Evolutionary conservation across 2,113 vertebrate genomes (phyloP).

Genomic region (Podarcis cretensis): DNA sequence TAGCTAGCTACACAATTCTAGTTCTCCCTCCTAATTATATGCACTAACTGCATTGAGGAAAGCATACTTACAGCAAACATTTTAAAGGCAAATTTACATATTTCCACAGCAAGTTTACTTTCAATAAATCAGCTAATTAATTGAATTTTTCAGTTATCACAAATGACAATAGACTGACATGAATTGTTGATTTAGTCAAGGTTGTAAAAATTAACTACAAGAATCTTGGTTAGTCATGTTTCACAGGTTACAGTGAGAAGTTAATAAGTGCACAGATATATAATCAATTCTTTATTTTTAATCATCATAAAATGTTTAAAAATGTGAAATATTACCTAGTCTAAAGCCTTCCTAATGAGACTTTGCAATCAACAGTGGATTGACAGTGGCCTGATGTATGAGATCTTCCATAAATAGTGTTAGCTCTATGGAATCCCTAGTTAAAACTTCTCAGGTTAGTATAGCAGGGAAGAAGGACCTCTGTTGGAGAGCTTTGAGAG

Average conservation of each 20-base stretch:
- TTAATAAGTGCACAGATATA: slow-evolving; percentile 9
- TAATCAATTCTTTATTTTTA: slow-evolving; percentile 30
- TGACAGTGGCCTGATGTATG: background rate
- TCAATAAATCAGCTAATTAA: slow-evolving; percentile 14
- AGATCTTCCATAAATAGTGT: background rate
- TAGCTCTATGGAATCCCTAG: too few species aligned
- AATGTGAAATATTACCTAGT: slow-evolving; percentile 31
- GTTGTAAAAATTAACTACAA: slow-evolving; percentile 29
- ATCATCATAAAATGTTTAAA: slow-evolving; percentile 19
- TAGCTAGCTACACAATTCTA: background rate
- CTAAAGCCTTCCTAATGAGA: slow-evolving; percentile 14
- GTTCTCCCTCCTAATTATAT: background rate
- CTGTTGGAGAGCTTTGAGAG: background rate
- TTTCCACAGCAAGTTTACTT: background rate
- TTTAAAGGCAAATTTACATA: slow-evolving; percentile 1
- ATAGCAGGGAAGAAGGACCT: background rate
- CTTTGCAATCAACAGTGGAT: background rate
- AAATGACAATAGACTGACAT: background rate
- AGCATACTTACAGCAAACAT: background rate
- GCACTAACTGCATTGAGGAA: background rate
- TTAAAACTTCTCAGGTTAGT: background rate
- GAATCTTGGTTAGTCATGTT: slow-evolving; percentile 5
- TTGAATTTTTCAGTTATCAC: slow-evolving; percentile 4
- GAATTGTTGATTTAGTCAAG: background rate
- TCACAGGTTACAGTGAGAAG: background rate